Base-by-base conservation (phyloP, 2,113 vertebrate species). In the Pteropus alecto region DNA sequence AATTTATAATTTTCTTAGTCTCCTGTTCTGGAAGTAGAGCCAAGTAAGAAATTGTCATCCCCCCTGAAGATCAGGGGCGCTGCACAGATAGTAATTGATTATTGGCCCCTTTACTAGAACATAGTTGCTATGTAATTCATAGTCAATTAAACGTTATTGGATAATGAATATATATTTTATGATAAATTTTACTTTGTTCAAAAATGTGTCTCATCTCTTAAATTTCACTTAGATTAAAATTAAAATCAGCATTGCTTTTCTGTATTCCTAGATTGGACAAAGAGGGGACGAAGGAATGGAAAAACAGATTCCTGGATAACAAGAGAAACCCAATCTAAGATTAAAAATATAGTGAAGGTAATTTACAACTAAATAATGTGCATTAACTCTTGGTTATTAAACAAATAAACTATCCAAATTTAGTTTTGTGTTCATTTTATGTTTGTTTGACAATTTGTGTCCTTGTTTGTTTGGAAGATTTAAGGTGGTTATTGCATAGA, bases 211-310 rank as follows among this genome's bases (percentile, higher is more conserved):
- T 76, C 30, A 60, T 28, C 41, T 78, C 22, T 67, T 83, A 67
- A 43, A 48, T 73, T 96, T 83, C 61, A 86, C 81, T 73, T 97
- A 81, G n/a, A 3, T n/a, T 61, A 61, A 93, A 90, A 70, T 90
- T 95, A 82, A 81, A 94, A 90, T 94, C 16, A 76, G 30, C 43
- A 71, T 76, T 85, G 24, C 33, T 76, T 81, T 43, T 76, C 54
- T 86, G 48, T 38, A 89, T 12, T 83, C n/a, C 13, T 82, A 6
- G 19, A 7, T 71, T 93, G 26, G 19, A 2, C 33, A 94, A 65
- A 81, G 79, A 87, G n/a, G 22, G 6, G 8, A 77, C 71, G 33
- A 82, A 93, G 28, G 48, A 38, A 84, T 70, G 51, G 33, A 33
- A 86, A 90, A 96, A n/a, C 0, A 82, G 21, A 79, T 87, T 85